Percentiles rank a stretch among this genome's conserved stretches.
Evolutionary conservation across 2,797 vertebrate species (phyloP).

Genomic region (Novumbra hubbsi): DNA sequence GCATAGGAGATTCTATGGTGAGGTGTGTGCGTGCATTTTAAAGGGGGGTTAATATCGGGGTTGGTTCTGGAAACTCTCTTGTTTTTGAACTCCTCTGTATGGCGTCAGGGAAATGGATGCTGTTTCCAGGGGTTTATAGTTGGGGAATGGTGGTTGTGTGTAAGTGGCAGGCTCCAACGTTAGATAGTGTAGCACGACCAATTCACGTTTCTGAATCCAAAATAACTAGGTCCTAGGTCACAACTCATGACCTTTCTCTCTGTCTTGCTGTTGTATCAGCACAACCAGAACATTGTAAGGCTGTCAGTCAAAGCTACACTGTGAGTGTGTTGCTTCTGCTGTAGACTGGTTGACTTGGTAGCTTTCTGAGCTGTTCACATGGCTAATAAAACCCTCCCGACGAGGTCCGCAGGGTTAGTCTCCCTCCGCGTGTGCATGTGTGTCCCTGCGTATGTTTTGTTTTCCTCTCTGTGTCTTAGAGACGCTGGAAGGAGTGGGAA

Average conservation of each 20-base stretch:
- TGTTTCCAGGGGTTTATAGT: constrained; percentile 34
- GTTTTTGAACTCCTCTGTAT: constrained; percentile 68
- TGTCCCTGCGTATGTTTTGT: constrained; percentile 10
- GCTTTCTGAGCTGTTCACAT: constrained; percentile 81
- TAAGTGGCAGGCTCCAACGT: background rate
- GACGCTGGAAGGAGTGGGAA: constrained; percentile 30
- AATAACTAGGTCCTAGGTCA: constrained; percentile 21
- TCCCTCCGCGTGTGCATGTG: constrained; percentile 31
- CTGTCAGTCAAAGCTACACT: background rate
- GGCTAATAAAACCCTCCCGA: constrained; percentile 82
- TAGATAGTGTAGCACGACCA: background rate
- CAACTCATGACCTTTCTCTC: constrained; percentile 24
- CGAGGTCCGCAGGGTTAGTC: constrained; percentile 72
- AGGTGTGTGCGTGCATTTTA: background rate
- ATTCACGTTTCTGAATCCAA: constrained; percentile 27
- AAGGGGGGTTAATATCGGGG: constrained; percentile 16
- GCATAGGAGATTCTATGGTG: constrained; percentile 38
- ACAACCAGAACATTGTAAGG: background rate
- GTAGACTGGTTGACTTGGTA: constrained; percentile 49
- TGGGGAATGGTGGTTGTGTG: constrained; percentile 39
- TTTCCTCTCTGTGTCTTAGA: constrained; percentile 9
- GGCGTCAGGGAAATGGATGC: constrained; percentile 45
- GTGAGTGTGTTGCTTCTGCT: background rate
- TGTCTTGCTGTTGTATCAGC: constrained; percentile 44
- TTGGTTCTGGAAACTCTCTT: constrained; percentile 65